Evolutionary conservation across 2,888 invertebrate genomes (phyloP).

Genomic region (Melikaiella ostensackeni): DNA sequence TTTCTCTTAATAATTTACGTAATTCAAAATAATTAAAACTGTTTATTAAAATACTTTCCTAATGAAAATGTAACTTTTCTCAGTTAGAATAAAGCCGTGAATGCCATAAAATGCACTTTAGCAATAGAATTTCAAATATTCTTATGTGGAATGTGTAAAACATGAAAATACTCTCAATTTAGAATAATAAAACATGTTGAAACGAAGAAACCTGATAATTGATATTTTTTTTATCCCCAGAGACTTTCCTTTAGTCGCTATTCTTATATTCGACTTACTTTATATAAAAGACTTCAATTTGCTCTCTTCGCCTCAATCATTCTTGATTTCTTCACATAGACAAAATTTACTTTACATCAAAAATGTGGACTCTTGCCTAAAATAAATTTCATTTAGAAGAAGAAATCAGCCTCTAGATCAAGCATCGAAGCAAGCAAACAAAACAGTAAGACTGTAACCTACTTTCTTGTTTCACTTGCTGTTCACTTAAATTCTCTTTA

Average conservation of each 20-base stretch:
- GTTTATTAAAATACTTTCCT: neutral
- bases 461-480: neutral
- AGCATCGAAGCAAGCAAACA: neutral
- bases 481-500: slow-evolving; percentile 4
- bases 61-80: no score
- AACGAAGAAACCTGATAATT: neutral
- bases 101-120: no score
- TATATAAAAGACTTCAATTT: neutral
- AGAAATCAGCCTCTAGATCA: neutral
- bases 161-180: neutral
- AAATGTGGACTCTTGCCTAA: neutral
- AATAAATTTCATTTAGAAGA: neutral
- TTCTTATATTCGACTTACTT: neutral
- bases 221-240: neutral
- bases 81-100: neutral
- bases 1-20: neutral
- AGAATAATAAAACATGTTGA: neutral
- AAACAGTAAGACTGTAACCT: neutral
- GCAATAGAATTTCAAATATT: no score
- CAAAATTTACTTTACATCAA: neutral
- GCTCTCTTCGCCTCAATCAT: neutral
- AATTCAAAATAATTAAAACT: neutral
- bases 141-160: neutral
- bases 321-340: neutral
- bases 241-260: slow-evolving; percentile 6